Percentiles rank a stretch among this genome's conserved stretches.
Evolutionary conservation across 2,797 vertebrate species (phyloP).

Genomic region (Acanthornis magna): DNA sequence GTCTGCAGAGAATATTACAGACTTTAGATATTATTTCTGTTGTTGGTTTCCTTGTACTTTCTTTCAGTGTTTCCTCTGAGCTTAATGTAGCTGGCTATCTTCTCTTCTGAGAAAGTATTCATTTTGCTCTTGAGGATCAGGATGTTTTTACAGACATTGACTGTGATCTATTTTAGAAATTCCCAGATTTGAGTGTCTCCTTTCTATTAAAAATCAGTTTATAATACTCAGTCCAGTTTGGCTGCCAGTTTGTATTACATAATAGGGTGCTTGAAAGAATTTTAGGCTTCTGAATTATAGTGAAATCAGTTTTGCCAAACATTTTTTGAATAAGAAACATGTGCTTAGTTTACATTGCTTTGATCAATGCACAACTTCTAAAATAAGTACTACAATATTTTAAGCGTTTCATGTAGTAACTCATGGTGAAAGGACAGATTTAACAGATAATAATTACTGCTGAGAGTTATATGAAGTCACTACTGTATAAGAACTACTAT

Average conservation of each 20-base stretch:
- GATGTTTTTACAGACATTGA: background rate
- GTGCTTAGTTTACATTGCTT: background rate
- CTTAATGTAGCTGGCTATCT: background rate
- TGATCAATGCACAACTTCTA: background rate
- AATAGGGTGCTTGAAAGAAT: background rate
- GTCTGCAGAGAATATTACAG: background rate
- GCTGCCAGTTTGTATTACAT: background rate
- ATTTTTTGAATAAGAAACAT: background rate
- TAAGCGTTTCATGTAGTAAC: background rate
- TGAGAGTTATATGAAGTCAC: background rate
- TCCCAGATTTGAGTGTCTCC: background rate
- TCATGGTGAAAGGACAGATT: background rate
- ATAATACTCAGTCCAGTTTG: background rate
- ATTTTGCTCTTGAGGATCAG: background rate
- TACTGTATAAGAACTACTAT: background rate
- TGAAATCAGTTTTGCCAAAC: background rate
- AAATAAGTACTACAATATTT: background rate
- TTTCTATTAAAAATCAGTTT: background rate
- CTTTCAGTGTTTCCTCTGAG: background rate
- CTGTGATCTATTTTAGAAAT: background rate
- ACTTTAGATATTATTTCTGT: background rate
- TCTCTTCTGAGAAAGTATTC: background rate
- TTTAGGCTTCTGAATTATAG: constrained; percentile 2
- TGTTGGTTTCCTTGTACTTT: background rate
- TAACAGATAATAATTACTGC: background rate